Base-by-base conservation (phyloP, 2,113 vertebrate species). In the Helogale parvula region DNA sequence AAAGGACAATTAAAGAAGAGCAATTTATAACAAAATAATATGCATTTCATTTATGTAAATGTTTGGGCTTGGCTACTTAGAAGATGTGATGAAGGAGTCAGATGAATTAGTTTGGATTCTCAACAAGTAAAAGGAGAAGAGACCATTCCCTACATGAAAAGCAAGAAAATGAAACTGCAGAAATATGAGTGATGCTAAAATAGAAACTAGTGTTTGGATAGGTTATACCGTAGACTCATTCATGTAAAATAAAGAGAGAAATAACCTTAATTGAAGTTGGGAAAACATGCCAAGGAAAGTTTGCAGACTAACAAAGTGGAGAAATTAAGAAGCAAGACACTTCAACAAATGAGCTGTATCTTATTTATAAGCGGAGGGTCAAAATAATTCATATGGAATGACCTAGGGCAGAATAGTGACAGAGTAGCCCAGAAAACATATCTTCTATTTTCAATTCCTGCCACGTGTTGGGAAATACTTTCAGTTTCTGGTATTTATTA, bases 401-500 rank as follows among this genome's bases (percentile, higher is more conserved):
- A 96, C 52, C 35, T 13, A 0, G 60, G 65, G 79, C 45, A 47
- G 38, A 68, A 52, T 41, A n/a, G 15, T 29, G 94, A 87, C 72
- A 45, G 35, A n/a, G 38, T 1, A 80, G 68, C 45, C 29, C n/a
- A 10, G 33, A 91, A 85, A 96, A 94, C 77, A 60, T 72, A 60
- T 63, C 89, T 93, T 92, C 81, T 96, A 7, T 29, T 97, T 94
- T 54, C 92, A 92, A 93, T 92, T 60, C 68, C 54, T 95, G 57
- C 72, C 82, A 68, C 17, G 14, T 74, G 87, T 80, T 79, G 82
- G 82, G 72, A 45, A 96, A 96, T 90, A 87, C 83, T 92, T 98
- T 92, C 45, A 88, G 79, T 83, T 93, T 96, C 89, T 96, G 95
- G 74, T 82, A 93, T 96, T 96, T 98, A 96, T 97, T 96, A 96